phyloP scores from a whole-genome alignment of 2,888 invertebrate genomes.

The Lomographa bimaculata region DNA sequence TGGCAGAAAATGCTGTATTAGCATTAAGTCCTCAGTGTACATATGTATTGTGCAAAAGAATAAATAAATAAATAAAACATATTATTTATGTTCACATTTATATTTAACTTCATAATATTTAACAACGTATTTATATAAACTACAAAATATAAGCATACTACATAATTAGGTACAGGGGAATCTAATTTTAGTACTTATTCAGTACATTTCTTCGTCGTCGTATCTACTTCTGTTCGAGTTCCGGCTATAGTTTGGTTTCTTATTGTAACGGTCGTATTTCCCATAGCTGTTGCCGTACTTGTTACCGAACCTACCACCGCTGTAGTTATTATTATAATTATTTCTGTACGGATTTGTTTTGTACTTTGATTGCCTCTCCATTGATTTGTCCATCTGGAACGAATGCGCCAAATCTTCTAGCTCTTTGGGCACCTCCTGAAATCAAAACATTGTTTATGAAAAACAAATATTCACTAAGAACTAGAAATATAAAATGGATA shows the following conservation, averaged over 20 bases:
- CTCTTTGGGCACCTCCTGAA: conserved; percentile 63
- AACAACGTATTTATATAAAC: neutral
- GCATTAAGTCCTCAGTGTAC: too few relatives aligned
- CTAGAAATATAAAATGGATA: too few relatives aligned
- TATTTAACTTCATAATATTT: conserved; percentile 1
- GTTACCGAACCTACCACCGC: neutral
- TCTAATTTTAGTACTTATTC: conserved; percentile 1
- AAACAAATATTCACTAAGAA: too few relatives aligned
- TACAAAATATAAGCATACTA: conserved; percentile 1
- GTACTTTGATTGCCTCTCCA: conserved; percentile 44
- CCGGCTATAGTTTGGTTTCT: conserved; percentile 17
- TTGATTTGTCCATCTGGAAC: conserved; percentile 44
- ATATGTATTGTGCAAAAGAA: too few relatives aligned
- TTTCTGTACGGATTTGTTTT: conserved; percentile 33
- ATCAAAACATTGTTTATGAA: too few relatives aligned
- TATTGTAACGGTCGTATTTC: conserved; percentile 13
- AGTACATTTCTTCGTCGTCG: too few relatives aligned
- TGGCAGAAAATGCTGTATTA: too few relatives aligned
- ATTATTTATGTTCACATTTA: too few relatives aligned
- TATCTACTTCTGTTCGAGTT: neutral
- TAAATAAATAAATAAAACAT: too few relatives aligned
- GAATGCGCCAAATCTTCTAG: conserved; percentile 54
- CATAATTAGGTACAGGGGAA: neutral
- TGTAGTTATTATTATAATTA: conserved; percentile 17
- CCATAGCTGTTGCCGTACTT: conserved; percentile 18